phyloP scores from a whole-genome alignment of 2,113 vertebrate genomes.

The Syrmaticus mikado region DNA sequence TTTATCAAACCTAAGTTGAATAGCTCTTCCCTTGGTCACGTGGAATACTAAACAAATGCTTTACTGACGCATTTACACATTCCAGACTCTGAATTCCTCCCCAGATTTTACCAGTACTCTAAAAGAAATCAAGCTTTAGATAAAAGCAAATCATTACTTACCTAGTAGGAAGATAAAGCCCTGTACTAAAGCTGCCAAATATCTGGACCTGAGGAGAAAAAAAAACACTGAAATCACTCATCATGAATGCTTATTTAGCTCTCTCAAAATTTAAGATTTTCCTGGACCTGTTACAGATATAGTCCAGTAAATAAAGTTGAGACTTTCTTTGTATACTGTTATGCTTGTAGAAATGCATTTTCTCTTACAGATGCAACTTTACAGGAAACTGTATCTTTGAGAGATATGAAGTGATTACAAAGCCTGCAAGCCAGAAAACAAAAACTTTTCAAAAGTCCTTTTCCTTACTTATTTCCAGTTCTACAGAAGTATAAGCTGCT shows the following conservation, averaged over 20 bases:
- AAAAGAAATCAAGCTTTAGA: not conserved
- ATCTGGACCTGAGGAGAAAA: conserved; percentile 87
- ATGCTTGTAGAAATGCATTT: not conserved
- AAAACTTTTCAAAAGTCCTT: not conserved
- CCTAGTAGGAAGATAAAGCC: conserved; percentile 98
- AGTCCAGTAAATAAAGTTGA: not conserved
- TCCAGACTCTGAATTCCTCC: not conserved
- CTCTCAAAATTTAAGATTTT: not conserved
- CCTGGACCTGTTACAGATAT: not conserved
- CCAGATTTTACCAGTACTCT: not conserved
- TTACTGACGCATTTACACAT: not conserved
- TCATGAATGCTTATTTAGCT: not conserved
- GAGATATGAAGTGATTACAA: not conserved
- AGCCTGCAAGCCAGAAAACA: not conserved
- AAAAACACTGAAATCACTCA: not conserved
- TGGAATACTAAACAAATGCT: not conserved
- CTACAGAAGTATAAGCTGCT: not conserved
- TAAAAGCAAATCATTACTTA: conserved; percentile 63
- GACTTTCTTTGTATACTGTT: not conserved
- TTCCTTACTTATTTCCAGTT: not conserved
- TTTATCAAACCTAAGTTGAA: not conserved
- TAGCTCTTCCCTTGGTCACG: not conserved
- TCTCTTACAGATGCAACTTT: not conserved
- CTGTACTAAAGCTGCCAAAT: conserved; percentile 98
- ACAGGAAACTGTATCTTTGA: not conserved